Evolutionary conservation across 2,113 vertebrate species (phyloP), one percentile per base, ranked within the genome.

Genomic region (Gasterosteus nipponicus): DNA sequence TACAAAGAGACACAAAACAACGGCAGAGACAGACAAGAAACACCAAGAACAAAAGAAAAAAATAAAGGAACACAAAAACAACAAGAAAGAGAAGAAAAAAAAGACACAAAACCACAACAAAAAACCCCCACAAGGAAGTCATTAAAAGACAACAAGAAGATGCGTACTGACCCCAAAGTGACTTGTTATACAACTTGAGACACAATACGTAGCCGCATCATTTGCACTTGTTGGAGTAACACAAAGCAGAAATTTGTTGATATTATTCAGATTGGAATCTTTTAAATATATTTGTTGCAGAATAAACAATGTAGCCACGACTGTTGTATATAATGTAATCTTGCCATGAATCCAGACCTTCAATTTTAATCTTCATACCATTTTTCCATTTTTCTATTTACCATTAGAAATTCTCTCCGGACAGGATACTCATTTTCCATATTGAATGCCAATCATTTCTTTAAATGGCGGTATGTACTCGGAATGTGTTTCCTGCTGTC

Each of bases 361-460:
- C 10, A 35, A 19, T 44, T 31, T 33, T 18, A 51, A 18, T n/a
- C 26, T 19, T 18, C 7, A 39, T 31, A 49, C 46, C 19, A 35
- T 66, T 2, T 10, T 9, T 29, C 42, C 53, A 31, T 19, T 69
- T 69, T 69, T 29, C 46, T 29, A 19, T 51, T 10, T 26, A 10
- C 12, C 31, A 5, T 26, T 16, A 15, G 31, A 29, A 49, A 0
- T 7, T 47, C 35, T 26, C 18, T 29, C 62, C 67, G 58, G 85
- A 81, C 70, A 62, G 19, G 57, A 51, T 82, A 54, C 69, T 88
- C 83, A 86, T 82, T 87, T 88, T 88, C 77, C 81, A 68, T 11
- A 76, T 54, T 68, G 84, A 76, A 71, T 74, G 81, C 67, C 29
- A 42, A 29, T 62, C 63, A 86, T 87, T 84, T 89, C 22, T 84